Evolutionary conservation across 2,888 invertebrate species (phyloP), one percentile per base, ranked within the genome.

Genomic region (Zelleria hepariella): DNA sequence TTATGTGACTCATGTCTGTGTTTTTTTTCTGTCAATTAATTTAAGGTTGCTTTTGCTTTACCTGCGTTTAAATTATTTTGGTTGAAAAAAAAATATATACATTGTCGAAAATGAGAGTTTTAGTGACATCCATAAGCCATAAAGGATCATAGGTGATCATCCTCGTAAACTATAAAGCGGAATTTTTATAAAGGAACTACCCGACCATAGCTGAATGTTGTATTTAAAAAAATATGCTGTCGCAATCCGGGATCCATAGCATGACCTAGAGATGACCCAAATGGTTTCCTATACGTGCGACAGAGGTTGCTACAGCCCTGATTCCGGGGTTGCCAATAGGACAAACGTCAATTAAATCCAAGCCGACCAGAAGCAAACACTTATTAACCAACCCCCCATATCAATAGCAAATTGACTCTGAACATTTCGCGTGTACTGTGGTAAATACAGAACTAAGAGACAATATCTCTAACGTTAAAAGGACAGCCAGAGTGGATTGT

Each of bases 401-500:
- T 42, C 32, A 42, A 42, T 15, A 42, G 32, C 32, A 42, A 42
- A 42, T 51, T 49, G 25, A 32, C 47, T 47, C 58, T 58, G 5
- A 24, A 24, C 10, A 54, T 18, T 25, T 55, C 26, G 25, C 59
- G 54, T 55, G 53, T 78, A 78, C 80, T 78, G 70, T 70, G 71
- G 78, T 81, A 85, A 86, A 86, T 82, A 86, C 85, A 84, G 83
- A 86, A 86, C 84, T 82, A 83, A 81, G 82, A 88, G 87, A 88
- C 87, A 87, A 87, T 86, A 86, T 86, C 86, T 79, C 78, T 75
- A 74, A 82, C 87, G 87, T 81, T 86, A 87, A 88, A 84, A 88
- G 87, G 87, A 86, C 84, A 86, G 83, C 80, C 80, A 67, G 77
- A n/a, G 20, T 55, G 55, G 55, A 55, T 27, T 21, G 55, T 55